Percentiles rank a stretch among this genome's conserved stretches.
Conservation (phyloP, 1,140 invertebrate genomes). For the Laupala kohalensis region DNA sequence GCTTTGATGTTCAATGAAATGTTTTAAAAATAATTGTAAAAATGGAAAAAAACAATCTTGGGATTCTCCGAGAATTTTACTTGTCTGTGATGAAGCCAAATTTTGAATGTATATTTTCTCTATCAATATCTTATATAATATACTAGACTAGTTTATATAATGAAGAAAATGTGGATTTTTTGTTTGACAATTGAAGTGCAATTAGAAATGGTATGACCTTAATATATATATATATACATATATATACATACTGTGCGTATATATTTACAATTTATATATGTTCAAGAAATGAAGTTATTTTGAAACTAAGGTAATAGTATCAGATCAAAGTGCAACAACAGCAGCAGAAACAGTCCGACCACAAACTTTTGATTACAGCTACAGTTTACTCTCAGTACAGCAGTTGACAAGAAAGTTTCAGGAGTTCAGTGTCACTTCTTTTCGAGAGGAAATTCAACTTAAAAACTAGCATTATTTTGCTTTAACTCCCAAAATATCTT, state of each 20-base stretch:
- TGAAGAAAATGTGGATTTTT: conserved; percentile 9
- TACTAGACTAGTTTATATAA: conserved; percentile 15
- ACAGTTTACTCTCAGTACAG: background rate
- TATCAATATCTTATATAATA: conserved; percentile 16
- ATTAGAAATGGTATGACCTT: conserved; percentile 15
- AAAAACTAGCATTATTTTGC: background rate
- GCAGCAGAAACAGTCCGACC: conserved; percentile 8
- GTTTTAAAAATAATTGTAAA: conserved; percentile 2
- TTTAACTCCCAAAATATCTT: background rate
- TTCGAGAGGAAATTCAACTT: background rate
- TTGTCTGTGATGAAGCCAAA: conserved; percentile 22
- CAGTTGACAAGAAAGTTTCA: background rate
- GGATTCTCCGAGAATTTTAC: conserved; percentile 19
- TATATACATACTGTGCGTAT: conserved; percentile 13
- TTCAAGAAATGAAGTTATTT: conserved; percentile 5
- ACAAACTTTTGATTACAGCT: background rate
- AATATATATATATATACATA: too few species aligned
- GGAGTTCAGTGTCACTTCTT: background rate
- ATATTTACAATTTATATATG: conserved; percentile 13
- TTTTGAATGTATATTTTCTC: conserved; percentile 22
- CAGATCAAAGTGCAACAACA: conserved; percentile 5
- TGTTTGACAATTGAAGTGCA: conserved; percentile 15
- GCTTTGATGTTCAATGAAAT: conserved; percentile 11
- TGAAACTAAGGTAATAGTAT: conserved; percentile 3
- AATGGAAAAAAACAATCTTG: conserved; percentile 14